Conservation (phyloP, 92 coral and sea anemone species). For the Parazoanthus darwini region DNA sequence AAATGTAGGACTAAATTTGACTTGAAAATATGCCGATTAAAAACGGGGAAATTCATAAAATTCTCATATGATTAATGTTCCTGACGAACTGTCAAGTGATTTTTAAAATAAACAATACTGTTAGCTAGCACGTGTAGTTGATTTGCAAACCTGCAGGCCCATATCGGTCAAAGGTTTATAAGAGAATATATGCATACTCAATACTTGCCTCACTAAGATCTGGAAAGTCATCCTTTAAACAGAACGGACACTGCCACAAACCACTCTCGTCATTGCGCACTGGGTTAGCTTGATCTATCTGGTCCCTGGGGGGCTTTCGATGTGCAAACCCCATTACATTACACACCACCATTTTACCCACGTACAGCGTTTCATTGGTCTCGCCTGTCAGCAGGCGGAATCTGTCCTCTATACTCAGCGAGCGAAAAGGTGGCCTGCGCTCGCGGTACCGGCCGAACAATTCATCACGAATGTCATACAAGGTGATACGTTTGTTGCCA, state of each 20-base stretch:
- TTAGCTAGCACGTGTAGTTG: no score
- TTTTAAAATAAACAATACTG: neutral
- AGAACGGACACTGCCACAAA: constrained; percentile 93
- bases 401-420: constrained; percentile 85
- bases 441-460: constrained; percentile 92
- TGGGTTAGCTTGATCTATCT: constrained; percentile 92
- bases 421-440: constrained; percentile 83
- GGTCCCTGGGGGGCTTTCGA: constrained; percentile 90
- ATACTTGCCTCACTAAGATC: constrained; percentile 82
- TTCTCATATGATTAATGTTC: neutral
- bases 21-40: no score
- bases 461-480: constrained; percentile 97
- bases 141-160: neutral
- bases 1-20: neutral
- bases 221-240: constrained; percentile 76
- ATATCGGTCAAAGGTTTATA: neutral
- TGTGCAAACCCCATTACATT: constrained; percentile 92
- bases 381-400: constrained; percentile 93
- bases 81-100: neutral
- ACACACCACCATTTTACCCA: constrained; percentile 89
- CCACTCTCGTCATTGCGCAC: constrained; percentile 83
- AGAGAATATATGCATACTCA: neutral
- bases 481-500: constrained; percentile 90
- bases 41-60: no score
- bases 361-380: constrained; percentile 76